These are phyloP conservation scores for Telmatherina bonti DNA, from an alignment of 2,797 vertebrate genomes.

Conservation along the genomic window DNA sequence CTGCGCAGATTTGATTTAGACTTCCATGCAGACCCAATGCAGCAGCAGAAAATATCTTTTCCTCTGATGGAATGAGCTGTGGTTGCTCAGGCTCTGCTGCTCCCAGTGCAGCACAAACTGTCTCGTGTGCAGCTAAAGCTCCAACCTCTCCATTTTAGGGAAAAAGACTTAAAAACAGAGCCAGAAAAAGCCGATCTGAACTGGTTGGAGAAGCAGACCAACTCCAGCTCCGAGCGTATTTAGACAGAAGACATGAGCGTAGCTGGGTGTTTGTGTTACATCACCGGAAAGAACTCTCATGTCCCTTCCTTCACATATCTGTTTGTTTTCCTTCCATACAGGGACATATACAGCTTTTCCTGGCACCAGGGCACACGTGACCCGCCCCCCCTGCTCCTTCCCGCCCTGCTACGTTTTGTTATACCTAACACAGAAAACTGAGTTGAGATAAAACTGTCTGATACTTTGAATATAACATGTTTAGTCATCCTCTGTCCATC, in stretches of 20 bases:
- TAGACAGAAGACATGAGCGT: not conserved
- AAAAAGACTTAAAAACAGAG: not conserved
- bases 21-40: too few relatives aligned
- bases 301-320: slow-evolving; percentile 2
- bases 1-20: too few relatives aligned
- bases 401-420: too few relatives aligned
- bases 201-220: not conserved
- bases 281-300: too few relatives aligned
- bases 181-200: not conserved
- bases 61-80: too few relatives aligned
- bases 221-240: not conserved
- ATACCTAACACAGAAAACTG: too few relatives aligned
- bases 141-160: slow-evolving; percentile 18
- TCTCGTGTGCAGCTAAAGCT: slow-evolving; percentile 11
- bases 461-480: too few relatives aligned
- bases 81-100: slow-evolving; percentile 8
- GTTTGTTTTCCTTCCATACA: slow-evolving; percentile 9
- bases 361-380: not conserved
- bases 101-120: not conserved
- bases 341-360: not conserved
- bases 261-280: slow-evolving; percentile 1
- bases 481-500: too few relatives aligned
- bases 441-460: too few relatives aligned
- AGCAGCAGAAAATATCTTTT: too few relatives aligned
- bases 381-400: too few relatives aligned